These are phyloP conservation scores for Eucidaris tribuloides DNA, from an alignment of 35 echinoderm and acorn worm species.

Conservation along the genomic window DNA sequence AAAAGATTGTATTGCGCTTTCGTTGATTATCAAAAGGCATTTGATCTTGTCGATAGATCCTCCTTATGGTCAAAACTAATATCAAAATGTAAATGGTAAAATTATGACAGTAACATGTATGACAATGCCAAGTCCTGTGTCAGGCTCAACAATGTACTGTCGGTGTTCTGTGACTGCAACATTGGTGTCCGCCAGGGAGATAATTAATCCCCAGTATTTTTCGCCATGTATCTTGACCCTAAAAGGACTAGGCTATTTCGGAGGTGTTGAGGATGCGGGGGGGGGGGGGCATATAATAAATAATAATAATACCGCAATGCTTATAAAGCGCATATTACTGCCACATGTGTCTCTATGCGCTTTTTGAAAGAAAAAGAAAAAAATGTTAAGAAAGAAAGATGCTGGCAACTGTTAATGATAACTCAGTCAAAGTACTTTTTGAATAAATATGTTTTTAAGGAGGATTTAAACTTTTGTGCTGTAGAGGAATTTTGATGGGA, in stretches of 20 bases:
- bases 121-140: not conserved
- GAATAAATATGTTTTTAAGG: not conserved
- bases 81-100: not conserved
- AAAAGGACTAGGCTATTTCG: too few species aligned
- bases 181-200: too few species aligned
- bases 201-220: too few species aligned
- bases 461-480: not conserved
- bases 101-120: not conserved
- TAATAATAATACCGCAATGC: too few species aligned
- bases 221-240: too few species aligned
- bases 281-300: too few species aligned
- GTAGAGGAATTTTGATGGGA: not conserved
- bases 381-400: not conserved
- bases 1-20: not conserved
- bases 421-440: too few species aligned
- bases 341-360: not conserved
- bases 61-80: not conserved
- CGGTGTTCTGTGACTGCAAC: too few species aligned
- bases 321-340: too few species aligned
- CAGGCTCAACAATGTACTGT: too few species aligned
- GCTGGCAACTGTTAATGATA: too few species aligned
- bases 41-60: not conserved
- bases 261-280: too few species aligned
- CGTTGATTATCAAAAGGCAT: not conserved
- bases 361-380: not conserved